Evolutionary conservation across 2,888 invertebrate species (phyloP), one percentile per base, ranked within the genome.

Genomic region (Latheticus oryzae): DNA sequence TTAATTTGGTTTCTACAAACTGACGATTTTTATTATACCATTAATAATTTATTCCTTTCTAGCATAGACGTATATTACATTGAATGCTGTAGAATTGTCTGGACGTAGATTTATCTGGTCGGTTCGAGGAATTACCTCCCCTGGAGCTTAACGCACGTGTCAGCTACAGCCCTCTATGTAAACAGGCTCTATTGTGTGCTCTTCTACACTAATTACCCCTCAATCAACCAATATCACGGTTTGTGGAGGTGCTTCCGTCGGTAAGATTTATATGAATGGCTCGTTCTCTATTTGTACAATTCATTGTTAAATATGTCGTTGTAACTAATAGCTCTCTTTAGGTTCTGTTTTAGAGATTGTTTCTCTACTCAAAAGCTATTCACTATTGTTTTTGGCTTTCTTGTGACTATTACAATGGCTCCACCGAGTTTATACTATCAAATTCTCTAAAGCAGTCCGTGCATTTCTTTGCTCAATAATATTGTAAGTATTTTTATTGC

Each of bases 91-190:
- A 35, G 52, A 58, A 58, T 32, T 52, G 57, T 40, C 45, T 51
- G 48, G 53, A 58, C 53, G 47, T 35, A 48, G 54, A 53, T 58
- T 54, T 53, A 54, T 54, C 58, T 53, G 48, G 30, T 26, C 19
- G 21, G 54, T 47, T 55, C n/a, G 45, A 12, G 33, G 53, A 37
- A 58, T 52, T 59, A 51, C 61, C 58, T 52, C 62, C 62, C 62
- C 58, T 50, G 33, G 48, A 60, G 33, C 43, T 58, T 35, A 58
- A 40, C 63, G 61, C 61, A 62, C 62, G 61, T 64, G 64, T 64
- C 64, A 62, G 60, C 45, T 60, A 16, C 64, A 64, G 62, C 62
- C 61, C 59, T 64, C 62, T 61, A 53, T 63, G 61, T 61, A 61
- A 63, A 64, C 61, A 63, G 55, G 58, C 40, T 32, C 62, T 50